Evolutionary conservation across 2,113 vertebrate species (phyloP), one percentile per base, ranked within the genome.

Genomic region (Chionis minor): DNA sequence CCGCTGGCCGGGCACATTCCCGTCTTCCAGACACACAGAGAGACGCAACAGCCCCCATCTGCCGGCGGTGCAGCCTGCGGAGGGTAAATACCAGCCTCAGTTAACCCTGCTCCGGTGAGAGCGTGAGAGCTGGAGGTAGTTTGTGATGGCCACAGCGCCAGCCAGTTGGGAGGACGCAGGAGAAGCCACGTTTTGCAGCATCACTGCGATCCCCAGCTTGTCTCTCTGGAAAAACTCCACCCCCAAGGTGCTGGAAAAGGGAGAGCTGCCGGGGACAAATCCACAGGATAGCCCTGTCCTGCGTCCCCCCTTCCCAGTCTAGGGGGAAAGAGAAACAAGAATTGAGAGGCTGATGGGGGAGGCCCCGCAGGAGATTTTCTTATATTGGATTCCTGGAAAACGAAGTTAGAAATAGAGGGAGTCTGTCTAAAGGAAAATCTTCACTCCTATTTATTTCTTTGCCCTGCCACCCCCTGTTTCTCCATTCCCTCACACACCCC

Each of bases 41-140:
- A 47, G 15, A 47, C 0, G 12, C 27, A 44, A 6, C 33, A 51
- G 28, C 20, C 32, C 59, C 12, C 2, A 0, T 14, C 28, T 52
- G 38, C 20, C 2, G 1, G 47, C 11, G 40, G 32, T 12, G 27
- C 55, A 20, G 5, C 9, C 11, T 67, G 38, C 17, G 0, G 2
- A 14, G 38, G 40, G 5, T 20, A 12, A 81, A 19, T 9, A 9
- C 4, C 81, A 72, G 52, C 62, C 38, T 33, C 4, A 3, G 13
- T 40, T 45, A 51, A 28, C 52, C n/a, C 55, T 3, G 9, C 32
- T 75, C 26, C 3, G 0, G 8, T 30, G n/a, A 44, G 20, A 4
- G 2, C 19, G 13, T 0, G 0, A 45, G 45, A 28, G 52, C 19
- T 54, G 6, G 27, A 12, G 65, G 9, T 3, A 1, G 17, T 72